phyloP scores from a whole-genome alignment of 2,888 invertebrate species.

The Ennomos quercinarius region DNA sequence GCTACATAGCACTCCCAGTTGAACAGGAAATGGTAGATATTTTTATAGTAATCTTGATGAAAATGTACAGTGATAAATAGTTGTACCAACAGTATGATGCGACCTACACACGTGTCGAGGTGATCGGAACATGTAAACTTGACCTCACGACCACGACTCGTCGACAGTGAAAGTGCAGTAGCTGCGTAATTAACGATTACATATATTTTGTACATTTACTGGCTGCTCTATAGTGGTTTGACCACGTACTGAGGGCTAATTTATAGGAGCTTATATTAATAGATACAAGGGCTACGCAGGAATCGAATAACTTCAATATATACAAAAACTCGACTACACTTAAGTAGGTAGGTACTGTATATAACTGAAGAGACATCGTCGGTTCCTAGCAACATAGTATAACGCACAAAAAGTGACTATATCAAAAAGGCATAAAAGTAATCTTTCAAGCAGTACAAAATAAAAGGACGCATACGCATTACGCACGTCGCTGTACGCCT shows the following conservation, averaged over 20 bases:
- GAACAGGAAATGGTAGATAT: no score
- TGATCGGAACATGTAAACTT: constrained; percentile 70
- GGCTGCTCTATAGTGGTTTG: not conserved
- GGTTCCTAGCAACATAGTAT: no score
- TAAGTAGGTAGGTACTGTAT: no score
- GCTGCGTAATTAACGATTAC: constrained; percentile 57
- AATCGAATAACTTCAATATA: no score
- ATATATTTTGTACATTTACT: constrained; percentile 28
- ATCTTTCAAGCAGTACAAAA: no score
- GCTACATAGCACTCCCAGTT: no score
- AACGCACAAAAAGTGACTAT: no score
- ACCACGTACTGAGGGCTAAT: constrained; percentile 9
- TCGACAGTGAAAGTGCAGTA: constrained; percentile 77
- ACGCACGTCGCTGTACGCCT: no score
- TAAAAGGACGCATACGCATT: no score
- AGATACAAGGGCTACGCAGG: not conserved
- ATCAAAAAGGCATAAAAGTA: no score
- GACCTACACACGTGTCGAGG: constrained; percentile 52
- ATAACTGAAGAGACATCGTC: no score
- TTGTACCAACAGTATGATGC: constrained; percentile 43
- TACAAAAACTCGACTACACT: no score
- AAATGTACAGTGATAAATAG: constrained; percentile 37
- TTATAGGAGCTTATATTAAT: constrained; percentile 32
- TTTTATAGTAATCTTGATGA: constrained; percentile 5
- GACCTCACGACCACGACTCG: constrained; percentile 58